Evolutionary conservation across 2,113 vertebrate genomes (phyloP).

Genomic region (Peromyscus californicus): DNA sequence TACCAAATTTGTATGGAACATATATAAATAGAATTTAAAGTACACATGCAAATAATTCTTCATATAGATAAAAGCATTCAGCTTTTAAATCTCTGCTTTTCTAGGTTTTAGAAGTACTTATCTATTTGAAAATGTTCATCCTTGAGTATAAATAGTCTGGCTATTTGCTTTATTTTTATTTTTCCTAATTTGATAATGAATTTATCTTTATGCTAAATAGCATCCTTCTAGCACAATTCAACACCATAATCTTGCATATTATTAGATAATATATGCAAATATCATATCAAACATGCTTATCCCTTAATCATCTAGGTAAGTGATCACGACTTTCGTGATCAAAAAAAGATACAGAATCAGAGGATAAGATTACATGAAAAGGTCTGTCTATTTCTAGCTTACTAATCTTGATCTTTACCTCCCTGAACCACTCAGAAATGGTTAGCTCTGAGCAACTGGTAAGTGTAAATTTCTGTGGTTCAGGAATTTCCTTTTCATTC

Average conservation of each 20-base stretch:
- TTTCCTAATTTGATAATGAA: neutral
- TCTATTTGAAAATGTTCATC: neutral
- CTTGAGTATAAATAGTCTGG: neutral
- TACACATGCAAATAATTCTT: neutral
- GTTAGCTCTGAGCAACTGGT: neutral
- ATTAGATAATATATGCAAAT: neutral
- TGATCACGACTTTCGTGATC: slow-evolving; percentile 8
- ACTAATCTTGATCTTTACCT: neutral
- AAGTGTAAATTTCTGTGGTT: neutral
- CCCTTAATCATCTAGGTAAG: neutral
- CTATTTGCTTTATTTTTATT: slow-evolving; percentile 3
- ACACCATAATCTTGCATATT: neutral
- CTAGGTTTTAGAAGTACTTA: neutral
- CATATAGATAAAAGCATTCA: neutral
- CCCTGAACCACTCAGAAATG: neutral
- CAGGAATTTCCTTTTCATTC: neutral
- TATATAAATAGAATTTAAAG: neutral
- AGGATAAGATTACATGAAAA: neutral
- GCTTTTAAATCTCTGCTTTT: neutral
- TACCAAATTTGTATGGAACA: neutral
- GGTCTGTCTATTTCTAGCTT: neutral
- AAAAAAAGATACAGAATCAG: neutral
- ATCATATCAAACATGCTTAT: neutral
- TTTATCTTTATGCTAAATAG: neutral
- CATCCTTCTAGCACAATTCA: neutral